A percentile compares a stretch with the other conserved stretches of the same genome.
These are phyloP conservation scores for Protonemura montana DNA, from an alignment of 2,888 invertebrate species.

Conservation along the genomic window DNA sequence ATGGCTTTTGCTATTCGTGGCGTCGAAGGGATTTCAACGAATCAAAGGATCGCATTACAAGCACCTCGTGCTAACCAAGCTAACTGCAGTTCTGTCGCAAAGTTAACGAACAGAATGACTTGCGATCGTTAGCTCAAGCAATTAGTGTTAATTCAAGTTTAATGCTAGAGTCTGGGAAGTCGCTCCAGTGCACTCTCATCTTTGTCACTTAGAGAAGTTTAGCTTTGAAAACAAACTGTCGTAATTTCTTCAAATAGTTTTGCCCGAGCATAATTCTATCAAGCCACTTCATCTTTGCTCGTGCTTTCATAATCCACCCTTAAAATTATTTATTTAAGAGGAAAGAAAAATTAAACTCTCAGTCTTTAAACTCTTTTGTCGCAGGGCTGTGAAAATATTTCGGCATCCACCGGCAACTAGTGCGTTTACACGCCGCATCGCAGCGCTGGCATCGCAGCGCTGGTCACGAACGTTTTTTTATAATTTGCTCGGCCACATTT, in stretches of 20 bases:
- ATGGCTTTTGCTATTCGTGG: no score
- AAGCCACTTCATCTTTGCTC: not conserved
- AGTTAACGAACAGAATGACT: not conserved
- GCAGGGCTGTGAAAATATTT: not conserved
- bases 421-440: not conserved
- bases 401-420: no score
- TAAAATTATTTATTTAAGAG: not conserved
- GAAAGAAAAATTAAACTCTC: not conserved
- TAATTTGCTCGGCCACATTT: not conserved
- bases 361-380: not conserved
- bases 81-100: not conserved
- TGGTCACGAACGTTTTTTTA: constrained; percentile 23
- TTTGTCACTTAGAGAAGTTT: not conserved
- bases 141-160: not conserved
- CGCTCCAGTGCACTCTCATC: not conserved
- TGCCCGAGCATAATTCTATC: not conserved
- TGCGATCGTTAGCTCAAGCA: not conserved
- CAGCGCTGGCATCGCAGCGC: not conserved
- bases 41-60: no score
- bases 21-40: no score
- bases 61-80: not conserved
- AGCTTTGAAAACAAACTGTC: not conserved
- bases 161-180: not conserved
- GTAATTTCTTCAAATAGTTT: not conserved
- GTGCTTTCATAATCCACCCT: not conserved